phyloP scores from a whole-genome alignment of 1,140 invertebrate genomes.

The Augochlora pura region DNA sequence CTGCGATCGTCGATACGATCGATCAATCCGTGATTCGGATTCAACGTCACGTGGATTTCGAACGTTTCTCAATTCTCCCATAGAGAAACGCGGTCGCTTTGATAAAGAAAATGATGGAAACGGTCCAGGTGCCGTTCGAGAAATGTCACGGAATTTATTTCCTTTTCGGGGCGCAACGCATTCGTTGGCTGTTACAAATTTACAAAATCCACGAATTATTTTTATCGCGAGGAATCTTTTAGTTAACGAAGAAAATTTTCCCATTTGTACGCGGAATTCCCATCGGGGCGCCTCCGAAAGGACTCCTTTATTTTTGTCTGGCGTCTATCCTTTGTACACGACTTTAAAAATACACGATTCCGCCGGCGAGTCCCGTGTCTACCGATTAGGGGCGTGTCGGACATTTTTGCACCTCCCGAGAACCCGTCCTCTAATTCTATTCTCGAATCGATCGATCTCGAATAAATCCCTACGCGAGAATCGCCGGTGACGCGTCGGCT shows the following conservation, averaged over 20 bases:
- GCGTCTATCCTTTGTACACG: slow-evolving; percentile 15
- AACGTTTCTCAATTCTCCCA: too few species aligned
- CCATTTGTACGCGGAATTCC: not conserved
- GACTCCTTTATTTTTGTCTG: slow-evolving; percentile 53
- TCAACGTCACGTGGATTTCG: too few species aligned
- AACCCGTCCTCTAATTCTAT: not conserved
- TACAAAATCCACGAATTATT: not conserved
- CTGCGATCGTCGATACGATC: too few species aligned
- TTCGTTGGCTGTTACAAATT: too few species aligned
- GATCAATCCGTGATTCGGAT: too few species aligned
- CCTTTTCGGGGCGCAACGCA: too few species aligned
- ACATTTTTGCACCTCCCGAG: not conserved
- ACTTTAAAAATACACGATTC: slow-evolving; percentile 53
- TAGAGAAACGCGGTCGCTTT: too few species aligned
- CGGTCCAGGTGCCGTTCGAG: too few species aligned
- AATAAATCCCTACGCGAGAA: too few species aligned
- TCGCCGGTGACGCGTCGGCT: too few species aligned
- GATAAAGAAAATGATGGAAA: too few species aligned
- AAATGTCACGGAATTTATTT: too few species aligned
- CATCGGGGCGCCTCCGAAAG: not conserved
- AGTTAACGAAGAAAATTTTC: not conserved
- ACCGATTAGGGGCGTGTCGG: not conserved
- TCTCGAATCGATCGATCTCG: not conserved
- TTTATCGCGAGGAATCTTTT: not conserved
- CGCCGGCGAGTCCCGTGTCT: slow-evolving; percentile 25